Conservation (phyloP, 2,113 vertebrate genomes). For the Alligator mississippiensis region DNA sequence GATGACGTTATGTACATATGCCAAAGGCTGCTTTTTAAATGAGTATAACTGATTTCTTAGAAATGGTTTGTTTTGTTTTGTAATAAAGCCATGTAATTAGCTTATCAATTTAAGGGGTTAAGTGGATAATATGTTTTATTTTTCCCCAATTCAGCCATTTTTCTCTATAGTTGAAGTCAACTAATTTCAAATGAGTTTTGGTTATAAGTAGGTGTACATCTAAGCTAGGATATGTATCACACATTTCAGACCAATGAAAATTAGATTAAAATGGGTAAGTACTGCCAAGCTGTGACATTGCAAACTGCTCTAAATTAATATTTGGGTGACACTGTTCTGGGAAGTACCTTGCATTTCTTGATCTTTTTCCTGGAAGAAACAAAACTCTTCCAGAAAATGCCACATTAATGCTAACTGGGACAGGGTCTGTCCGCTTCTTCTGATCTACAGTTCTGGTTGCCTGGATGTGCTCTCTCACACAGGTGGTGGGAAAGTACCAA, state of each 20-base stretch:
- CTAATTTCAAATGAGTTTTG: not conserved
- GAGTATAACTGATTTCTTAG: not conserved
- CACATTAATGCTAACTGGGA: not conserved
- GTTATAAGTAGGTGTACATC: not conserved
- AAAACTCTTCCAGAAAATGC: not conserved
- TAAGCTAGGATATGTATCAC: not conserved
- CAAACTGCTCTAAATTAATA: not conserved
- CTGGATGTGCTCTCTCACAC: not conserved
- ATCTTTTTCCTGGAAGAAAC: not conserved
- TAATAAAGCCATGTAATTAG: not conserved
- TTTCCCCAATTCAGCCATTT: not conserved
- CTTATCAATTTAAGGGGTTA: not conserved
- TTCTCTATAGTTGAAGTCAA: not conserved
- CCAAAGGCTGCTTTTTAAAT: not conserved
- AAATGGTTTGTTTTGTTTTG: not conserved
- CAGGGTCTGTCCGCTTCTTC: not conserved
- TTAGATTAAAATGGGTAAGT: not conserved
- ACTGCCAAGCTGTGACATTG: not conserved
- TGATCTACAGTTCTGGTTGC: not conserved
- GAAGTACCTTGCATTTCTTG: not conserved
- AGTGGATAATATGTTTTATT: not conserved
- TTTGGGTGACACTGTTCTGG: not conserved
- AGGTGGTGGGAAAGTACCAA: not conserved
- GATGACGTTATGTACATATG: not conserved
- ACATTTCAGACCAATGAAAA: not conserved